A percentile compares a stretch with the other conserved stretches of the same genome.
These are phyloP conservation scores for Pseudolycoriella hygida DNA, from an alignment of 2,888 invertebrate species.

Conservation along the genomic window DNA sequence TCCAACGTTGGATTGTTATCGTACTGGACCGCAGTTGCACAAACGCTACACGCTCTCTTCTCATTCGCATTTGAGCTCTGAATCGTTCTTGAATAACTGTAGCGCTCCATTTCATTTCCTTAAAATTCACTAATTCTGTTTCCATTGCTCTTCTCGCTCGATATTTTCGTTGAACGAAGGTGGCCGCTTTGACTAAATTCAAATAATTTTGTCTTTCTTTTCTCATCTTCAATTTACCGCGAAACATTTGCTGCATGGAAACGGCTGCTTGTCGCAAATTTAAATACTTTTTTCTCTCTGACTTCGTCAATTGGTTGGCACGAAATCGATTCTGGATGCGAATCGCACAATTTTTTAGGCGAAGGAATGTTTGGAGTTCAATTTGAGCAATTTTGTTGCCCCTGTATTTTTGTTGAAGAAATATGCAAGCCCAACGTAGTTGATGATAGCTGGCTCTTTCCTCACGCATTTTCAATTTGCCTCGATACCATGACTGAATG, in stretches of 20 bases:
- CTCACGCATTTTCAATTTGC: constrained; percentile 16
- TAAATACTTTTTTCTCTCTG: constrained; percentile 19
- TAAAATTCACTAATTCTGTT: constrained; percentile 15
- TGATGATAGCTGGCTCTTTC: constrained; percentile 13
- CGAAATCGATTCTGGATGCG: constrained; percentile 29
- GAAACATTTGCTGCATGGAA: constrained; percentile 23
- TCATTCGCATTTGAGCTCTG: constrained; percentile 22
- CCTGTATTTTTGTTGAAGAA: constrained; percentile 22
- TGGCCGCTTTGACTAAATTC: background rate
- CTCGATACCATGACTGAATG: constrained; percentile 29
- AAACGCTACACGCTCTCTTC: constrained; percentile 20
- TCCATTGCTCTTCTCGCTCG: constrained; percentile 28
- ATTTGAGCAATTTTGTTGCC: constrained; percentile 6
- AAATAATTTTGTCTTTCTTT: background rate
- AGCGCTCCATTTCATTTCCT: constrained; percentile 12
- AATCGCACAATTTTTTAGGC: constrained; percentile 7
- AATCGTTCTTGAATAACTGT: constrained; percentile 24
- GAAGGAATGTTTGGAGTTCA: constrained; percentile 5
- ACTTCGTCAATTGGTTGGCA: constrained; percentile 24
- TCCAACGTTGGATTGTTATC: constrained; percentile 25
- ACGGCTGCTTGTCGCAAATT: constrained; percentile 21
- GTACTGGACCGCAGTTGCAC: constrained; percentile 18
- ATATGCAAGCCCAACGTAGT: constrained; percentile 18
- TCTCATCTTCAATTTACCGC: constrained; percentile 18
- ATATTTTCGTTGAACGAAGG: constrained; percentile 21